Percentiles rank a stretch among this genome's conserved stretches.
Evolutionary conservation across 2,888 invertebrate genomes (phyloP).

Genomic region (Sminthurinus aureus): DNA sequence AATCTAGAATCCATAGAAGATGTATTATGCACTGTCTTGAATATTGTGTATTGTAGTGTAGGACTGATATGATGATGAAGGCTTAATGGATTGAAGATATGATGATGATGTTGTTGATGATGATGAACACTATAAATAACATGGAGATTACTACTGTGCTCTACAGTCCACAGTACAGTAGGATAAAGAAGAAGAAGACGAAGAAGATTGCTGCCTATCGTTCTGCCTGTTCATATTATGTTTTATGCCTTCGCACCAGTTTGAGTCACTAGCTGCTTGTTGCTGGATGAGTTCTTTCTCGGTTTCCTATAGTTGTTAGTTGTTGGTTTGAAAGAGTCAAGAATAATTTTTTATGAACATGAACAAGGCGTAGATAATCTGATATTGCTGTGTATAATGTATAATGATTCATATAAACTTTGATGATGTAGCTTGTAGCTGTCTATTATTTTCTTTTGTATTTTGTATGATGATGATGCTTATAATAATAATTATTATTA

Average conservation of each 20-base stretch:
- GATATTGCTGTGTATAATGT: not conserved
- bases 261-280: no score
- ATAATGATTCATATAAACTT: no score
- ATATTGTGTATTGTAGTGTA: not conserved
- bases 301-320: no score
- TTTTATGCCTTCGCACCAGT: not conserved
- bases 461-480: not conserved
- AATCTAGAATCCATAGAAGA: no score
- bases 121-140: slow-evolving; percentile 54
- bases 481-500: not conserved
- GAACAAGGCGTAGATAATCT: not conserved
- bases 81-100: slow-evolving; percentile 58
- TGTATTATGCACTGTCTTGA: no score
- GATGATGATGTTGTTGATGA: slow-evolving; percentile 13
- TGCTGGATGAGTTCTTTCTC: not conserved
- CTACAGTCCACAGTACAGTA: not conserved
- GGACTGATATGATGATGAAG: slow-evolving; percentile 59
- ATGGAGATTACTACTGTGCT: not conserved
- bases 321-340: no score
- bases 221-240: not conserved
- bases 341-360: no score
- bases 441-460: not conserved
- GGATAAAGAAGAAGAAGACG: not conserved
- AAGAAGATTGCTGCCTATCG: not conserved
- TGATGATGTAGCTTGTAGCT: no score